Evolutionary conservation across 2,888 invertebrate genomes (phyloP).

Genomic region (Boloria selene): DNA sequence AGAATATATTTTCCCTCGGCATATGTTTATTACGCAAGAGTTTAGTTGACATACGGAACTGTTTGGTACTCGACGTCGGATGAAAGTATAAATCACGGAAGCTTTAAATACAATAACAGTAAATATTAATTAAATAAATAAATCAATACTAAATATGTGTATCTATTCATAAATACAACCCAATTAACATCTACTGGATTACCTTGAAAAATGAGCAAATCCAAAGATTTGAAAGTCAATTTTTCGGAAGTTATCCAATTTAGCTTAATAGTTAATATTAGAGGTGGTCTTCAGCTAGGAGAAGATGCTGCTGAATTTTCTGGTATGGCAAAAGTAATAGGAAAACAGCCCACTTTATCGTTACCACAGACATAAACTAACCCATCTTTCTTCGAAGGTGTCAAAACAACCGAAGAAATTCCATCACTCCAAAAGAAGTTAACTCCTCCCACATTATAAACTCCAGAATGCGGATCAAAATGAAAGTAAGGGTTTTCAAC

Average conservation of each 20-base stretch:
- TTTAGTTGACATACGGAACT: constrained; percentile 87
- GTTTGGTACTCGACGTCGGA: constrained; percentile 87
- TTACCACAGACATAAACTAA: constrained; percentile 42
- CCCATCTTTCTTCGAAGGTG: constrained; percentile 66
- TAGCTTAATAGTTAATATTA: no score
- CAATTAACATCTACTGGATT: no score
- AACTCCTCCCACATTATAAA: constrained; percentile 87
- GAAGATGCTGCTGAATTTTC: no score
- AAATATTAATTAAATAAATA: not conserved
- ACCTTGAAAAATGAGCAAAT: no score
- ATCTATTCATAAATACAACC: no score
- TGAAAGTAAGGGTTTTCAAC: constrained; percentile 89
- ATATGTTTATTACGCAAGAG: constrained; percentile 85
- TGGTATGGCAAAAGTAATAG: no score
- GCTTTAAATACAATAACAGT: constrained; percentile 49
- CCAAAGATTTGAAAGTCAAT: no score
- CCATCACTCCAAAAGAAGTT: constrained; percentile 93
- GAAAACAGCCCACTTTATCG: no score
- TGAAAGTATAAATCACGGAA: constrained; percentile 88
- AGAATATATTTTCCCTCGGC: constrained; percentile 81
- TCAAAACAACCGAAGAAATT: constrained; percentile 86
- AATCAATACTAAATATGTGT: no score
- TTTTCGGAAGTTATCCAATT: no score
- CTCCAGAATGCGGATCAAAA: constrained; percentile 88
- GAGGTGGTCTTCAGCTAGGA: no score